These are phyloP conservation scores for Rutilus rutilus DNA, from an alignment of 2,113 vertebrate genomes.

Conservation along the genomic window DNA sequence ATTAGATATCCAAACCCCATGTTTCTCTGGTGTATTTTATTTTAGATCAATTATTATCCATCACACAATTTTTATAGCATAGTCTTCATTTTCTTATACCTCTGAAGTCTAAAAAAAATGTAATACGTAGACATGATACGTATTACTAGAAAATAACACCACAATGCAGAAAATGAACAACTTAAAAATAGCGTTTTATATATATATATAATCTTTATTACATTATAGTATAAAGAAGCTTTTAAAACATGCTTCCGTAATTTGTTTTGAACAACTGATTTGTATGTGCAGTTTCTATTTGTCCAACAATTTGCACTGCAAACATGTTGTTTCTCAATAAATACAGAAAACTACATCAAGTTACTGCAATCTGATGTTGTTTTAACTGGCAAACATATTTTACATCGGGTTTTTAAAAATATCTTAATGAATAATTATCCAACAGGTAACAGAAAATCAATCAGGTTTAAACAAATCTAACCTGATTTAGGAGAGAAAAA, in stretches of 20 bases:
- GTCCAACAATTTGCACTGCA: slow-evolving; percentile 6
- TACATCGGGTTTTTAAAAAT: background rate
- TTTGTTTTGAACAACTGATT: background rate
- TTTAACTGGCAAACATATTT: background rate
- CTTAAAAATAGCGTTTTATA: background rate
- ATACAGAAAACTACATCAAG: background rate
- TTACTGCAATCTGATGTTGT: no score
- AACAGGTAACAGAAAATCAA: background rate
- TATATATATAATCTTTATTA: background rate
- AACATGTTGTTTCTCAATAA: background rate
- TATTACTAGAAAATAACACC: background rate
- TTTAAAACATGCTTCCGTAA: background rate
- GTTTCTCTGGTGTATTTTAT: background rate
- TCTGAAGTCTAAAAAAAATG: background rate
- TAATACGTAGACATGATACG: no score
- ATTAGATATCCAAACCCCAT: background rate
- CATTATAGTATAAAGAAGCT: background rate
- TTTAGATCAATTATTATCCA: background rate
- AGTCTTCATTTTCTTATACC: background rate
- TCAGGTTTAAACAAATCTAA: background rate
- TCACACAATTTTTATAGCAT: background rate
- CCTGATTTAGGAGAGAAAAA: background rate
- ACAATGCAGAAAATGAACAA: background rate
- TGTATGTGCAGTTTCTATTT: background rate
- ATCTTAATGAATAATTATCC: background rate